Evolutionary conservation across 2,888 invertebrate species (phyloP), one percentile per base, ranked within the genome.

Genomic region (Orthonychiurus folsomi): DNA sequence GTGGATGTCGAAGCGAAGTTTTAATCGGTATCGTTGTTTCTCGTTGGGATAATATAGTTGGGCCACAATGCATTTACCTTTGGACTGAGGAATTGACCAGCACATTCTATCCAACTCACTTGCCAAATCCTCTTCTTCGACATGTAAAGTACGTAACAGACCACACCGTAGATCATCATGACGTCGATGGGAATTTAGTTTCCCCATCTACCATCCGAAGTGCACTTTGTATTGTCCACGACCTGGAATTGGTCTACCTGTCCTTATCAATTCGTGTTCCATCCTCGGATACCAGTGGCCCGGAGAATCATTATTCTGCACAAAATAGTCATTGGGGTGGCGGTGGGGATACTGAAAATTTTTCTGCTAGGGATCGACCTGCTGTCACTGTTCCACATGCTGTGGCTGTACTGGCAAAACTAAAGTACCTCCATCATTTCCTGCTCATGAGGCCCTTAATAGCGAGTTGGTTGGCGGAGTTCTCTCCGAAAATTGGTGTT

Each of bases 71-170:
- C 37, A 66, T 68, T 2, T 73, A 73, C 54, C 53, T 71, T 9
- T 73, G 72, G 72, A 71, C 71, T 15, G 72, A 73, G 56, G 72
- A 71, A 28, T 25, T 63, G 26, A 71, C 72, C 3, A 69, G 70
- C 56, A 59, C 64, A 1, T 72, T 69, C 61, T 69, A 71, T 57
- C 72, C 72, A 12, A 53, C 28, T 1, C 65, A 63, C 59, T 58
- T 71, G 24, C 64, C 69, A 9, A 0, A 54, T 1, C 62, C 65
- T 27, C 28, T 71, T 21, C 62, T 63, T 1, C 61, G 68, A 20
- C 63, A 69, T n/a, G 68, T 72, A 2, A 72, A 72, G 28, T 71
- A 72, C 64, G 72, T 72, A 2, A 71, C 72, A 0, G 72, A 72
- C 55, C 72, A 72, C 50, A 72, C 72, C 1, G 72, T 72, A 0